Base-by-base conservation (phyloP, 1,140 invertebrate genomes). In the Euwallacea fornicatus region DNA sequence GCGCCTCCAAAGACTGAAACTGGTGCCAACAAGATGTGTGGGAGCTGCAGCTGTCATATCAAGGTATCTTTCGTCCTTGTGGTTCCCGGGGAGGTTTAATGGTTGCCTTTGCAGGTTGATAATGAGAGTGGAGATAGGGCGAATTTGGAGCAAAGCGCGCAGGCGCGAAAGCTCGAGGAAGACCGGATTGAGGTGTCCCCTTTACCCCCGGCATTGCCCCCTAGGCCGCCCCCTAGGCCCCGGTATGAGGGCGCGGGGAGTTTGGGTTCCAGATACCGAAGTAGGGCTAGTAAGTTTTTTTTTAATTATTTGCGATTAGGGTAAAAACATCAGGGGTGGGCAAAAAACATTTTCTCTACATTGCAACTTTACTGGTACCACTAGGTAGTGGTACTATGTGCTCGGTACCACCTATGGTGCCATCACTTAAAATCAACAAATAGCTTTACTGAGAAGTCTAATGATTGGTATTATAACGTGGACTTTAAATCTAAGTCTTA, bases 171-270 rank as follows among this genome's bases (percentile, higher is more conserved):
- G 68, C 55, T 78, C 8, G 80, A 81, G 10, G 80, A 82, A 55
- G 81, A 82, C 72, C 71, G 80, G 41, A 82, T 82, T 62, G 81
- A 82, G 69, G 76, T 81, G 8, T 80, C 78, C 3, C 80, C 80
- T 16, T 66, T 82, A 58, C 81, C 81, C 15, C 81, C 81, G 9
- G 81, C 81, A n/a, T 69, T 82, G 61, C 81, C 81, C 0, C 81
- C 81, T 33, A 63, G 81, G 69, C 81, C 81, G 7, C 81, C 81
- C n/a, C 81, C 81, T 13, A 76, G 81, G 63, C 80, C 79, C 4
- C 72, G 81, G 67, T 76, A 74, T 53, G 80, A 81, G 50, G 79
- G 74, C 42, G 59, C 46, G 15, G 61, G 75, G 7, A 78, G 75
- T 44, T 66, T 79, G 42, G 78, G 74, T 65, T 74, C 78, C 4